Evolutionary conservation across 2,113 vertebrate species (phyloP), one percentile per base, ranked within the genome.

Genomic region (Alces alces): DNA sequence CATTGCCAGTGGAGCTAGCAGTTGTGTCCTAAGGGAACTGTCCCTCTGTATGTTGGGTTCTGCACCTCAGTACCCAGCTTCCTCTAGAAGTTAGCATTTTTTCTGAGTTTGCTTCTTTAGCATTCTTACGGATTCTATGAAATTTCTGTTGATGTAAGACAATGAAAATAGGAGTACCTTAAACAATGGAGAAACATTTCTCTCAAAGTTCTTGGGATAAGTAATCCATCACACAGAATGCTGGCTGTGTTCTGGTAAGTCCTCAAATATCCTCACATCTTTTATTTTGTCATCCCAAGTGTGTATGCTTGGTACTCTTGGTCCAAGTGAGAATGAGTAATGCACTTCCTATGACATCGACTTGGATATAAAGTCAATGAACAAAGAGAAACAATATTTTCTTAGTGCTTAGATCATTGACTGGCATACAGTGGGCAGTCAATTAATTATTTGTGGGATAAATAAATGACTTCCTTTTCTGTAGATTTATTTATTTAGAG

Each of bases 391-490:
- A 12, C 47, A 73, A 30, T 36, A 16, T 92, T 93, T 86, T 15
- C 17, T 64, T 80, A 5, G 9, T 80, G 27, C 2, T 92, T 80
- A 80, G 11, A 58, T 82, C 83, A 88, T 60, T 95, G 43, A 64
- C 28, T 80, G 86, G 19, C 13, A 82, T n/a, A 93, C 4, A 21
- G 30, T 82, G 16, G 10, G 16, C 21, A 92, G 39, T 89, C 57
- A 96, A 86, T 78, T 73, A 86, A 91, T 84, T 92, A 95, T 95
- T 95, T 96, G 79, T 95, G 10, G 19, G 58, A 83, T 95, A 96
- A 97, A 93, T 60, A 89, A 86, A 93, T 80, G 11, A 90, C 11
- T 95, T 93, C 64, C 9, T 88, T 66, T 96, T 60, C 87, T 14
- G 14, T 73, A 84, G 16, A 25, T 50, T 86, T 76, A 57, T 8